Evolutionary conservation across 2,888 invertebrate genomes (phyloP).

Genomic region (Aphodius granarius): DNA sequence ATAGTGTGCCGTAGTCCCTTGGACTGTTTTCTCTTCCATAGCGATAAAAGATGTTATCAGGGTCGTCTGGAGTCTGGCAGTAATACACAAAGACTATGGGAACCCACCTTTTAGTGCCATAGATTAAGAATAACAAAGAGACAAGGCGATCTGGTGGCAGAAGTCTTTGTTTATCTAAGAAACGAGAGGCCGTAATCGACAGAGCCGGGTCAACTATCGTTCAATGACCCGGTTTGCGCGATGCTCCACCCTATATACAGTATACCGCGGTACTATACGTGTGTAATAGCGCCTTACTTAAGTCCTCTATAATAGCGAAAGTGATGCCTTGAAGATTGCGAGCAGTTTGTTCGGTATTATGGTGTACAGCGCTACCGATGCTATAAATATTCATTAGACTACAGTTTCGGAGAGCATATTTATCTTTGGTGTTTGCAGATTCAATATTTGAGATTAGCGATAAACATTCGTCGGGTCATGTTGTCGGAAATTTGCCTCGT

Average conservation of each 20-base stretch:
- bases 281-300: background rate
- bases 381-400: background rate
- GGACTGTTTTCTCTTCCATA: background rate
- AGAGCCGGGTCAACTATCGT: background rate
- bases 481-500: background rate
- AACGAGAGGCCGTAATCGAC: background rate
- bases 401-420: background rate
- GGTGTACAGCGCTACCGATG: background rate
- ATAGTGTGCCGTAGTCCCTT: too few species aligned
- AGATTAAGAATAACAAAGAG: background rate
- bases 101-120: background rate
- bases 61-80: background rate
- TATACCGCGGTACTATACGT: background rate
- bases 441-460: background rate
- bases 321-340: background rate
- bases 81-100: background rate
- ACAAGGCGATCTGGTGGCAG: background rate
- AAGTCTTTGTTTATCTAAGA: background rate
- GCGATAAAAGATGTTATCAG: background rate
- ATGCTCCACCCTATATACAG: background rate
- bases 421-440: background rate
- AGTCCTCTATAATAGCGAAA: background rate
- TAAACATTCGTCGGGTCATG: background rate
- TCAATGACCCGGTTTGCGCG: background rate
- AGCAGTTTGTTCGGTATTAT: background rate